These are phyloP conservation scores for Drymodes brunneopygia DNA, from an alignment of 2,113 vertebrate genomes.

Conservation along the genomic window DNA sequence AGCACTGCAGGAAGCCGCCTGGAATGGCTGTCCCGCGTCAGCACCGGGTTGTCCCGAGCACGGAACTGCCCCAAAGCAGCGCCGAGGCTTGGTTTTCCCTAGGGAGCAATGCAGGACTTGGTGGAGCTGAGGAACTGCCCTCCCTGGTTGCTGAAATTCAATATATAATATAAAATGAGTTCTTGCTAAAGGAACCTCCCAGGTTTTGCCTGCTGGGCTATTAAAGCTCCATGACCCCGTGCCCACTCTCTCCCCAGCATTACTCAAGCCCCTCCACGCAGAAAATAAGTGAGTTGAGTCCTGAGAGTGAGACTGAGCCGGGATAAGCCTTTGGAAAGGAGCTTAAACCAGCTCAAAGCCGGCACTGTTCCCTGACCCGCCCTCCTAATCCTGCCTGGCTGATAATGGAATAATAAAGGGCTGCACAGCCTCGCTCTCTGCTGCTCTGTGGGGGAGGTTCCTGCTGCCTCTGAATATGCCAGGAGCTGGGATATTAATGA, in stretches of 20 bases:
- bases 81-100: not conserved
- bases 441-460: not conserved
- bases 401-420: constrained; percentile 32
- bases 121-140: not conserved
- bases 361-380: not conserved
- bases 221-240: not conserved
- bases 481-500: not conserved
- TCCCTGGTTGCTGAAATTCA: not conserved
- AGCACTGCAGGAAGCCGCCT: not conserved
- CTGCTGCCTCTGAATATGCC: not conserved
- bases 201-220: not conserved
- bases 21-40: not conserved
- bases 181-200: not conserved
- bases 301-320: not conserved
- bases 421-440: not conserved
- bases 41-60: not conserved
- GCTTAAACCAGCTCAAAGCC: constrained; percentile 36
- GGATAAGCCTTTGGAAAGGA: constrained; percentile 19
- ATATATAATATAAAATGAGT: not conserved
- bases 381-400: constrained; percentile 3
- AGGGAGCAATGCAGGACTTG: not conserved
- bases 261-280: not conserved
- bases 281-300: not conserved
- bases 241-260: no score
- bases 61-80: not conserved